phyloP scores from a whole-genome alignment of 2,797 vertebrate species.

The Manis pentadactyla region DNA sequence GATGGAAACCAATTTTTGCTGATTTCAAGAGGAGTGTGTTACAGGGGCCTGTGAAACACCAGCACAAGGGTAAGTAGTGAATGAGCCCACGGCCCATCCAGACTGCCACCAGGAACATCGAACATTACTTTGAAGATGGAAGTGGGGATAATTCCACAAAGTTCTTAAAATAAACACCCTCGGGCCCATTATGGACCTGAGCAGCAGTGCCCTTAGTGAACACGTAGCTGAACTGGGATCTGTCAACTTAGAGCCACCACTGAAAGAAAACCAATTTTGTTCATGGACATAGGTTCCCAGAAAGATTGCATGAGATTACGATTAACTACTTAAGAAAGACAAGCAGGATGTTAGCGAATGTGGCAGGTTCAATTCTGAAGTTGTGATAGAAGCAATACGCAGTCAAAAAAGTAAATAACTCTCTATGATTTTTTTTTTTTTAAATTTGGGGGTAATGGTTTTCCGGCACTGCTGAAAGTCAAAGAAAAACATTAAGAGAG shows the following conservation, averaged over 20 bases:
- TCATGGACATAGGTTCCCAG: conserved; percentile 53
- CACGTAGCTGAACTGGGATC: conserved; percentile 58
- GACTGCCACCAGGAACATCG: conserved; percentile 38
- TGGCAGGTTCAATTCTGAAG: conserved; percentile 27
- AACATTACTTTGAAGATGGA: conserved; percentile 53
- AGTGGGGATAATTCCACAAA: conserved; percentile 25
- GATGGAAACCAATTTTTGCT: conserved; percentile 16
- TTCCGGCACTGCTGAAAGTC: conserved; percentile 15
- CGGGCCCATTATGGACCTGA: not conserved
- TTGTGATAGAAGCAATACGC: conserved; percentile 51
- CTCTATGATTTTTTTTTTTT: not conserved
- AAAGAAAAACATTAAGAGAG: conserved; percentile 53
- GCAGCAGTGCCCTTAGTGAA: conserved; percentile 29
- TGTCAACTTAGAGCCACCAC: conserved; percentile 46
- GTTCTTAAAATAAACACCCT: conserved; percentile 70
- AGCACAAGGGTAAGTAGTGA: not conserved
- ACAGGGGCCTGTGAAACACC: not conserved
- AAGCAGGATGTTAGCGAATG: conserved; percentile 39
- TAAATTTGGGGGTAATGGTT: not conserved
- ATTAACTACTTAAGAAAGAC: conserved; percentile 63
- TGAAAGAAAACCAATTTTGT: conserved; percentile 66
- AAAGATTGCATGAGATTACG: conserved; percentile 62
- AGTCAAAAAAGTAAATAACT: conserved; percentile 33
- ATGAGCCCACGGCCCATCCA: not conserved
- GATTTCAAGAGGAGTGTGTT: conserved; percentile 42